Base-by-base conservation (phyloP, 2,113 vertebrate species). In the Chascanopsetta lugubris region DNA sequence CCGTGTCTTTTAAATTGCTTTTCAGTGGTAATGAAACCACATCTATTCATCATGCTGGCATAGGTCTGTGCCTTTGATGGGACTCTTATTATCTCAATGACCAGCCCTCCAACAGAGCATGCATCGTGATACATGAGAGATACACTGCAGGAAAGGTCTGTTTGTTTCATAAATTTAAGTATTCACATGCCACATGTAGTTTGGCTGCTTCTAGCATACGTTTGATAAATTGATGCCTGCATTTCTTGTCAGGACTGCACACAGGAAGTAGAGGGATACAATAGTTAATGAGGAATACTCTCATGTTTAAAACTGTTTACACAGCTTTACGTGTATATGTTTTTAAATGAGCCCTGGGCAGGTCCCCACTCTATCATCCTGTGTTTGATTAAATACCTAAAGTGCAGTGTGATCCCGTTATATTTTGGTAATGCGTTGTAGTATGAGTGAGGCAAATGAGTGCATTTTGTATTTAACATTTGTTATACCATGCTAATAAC, bases 1-100 rank as follows among this genome's bases (percentile, higher is more conserved):
- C 53, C 48, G 89, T 89, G 75, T 89, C 83, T 87, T 89, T 62
- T 84, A 90, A 91, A 91, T 88, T 3, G 86, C 69, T 73, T 86
- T 85, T 85, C 89, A 89, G 90, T 88, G 85, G 78, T 79, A 87
- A 86, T 85, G 69, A 87, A 85, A 64, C 72, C 65, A 21, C 64
- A 61, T 82, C 58, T 85, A 89, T 90, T 81, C 76, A 89, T 91
- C 87, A 90, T 79, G 46, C 46, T 26, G 63, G 59, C 66, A 80
- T 66, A 69, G 74, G 56, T 85, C 62, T 43, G 74, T 60, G 47
- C 59, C 64, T 83, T 70, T 84, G 71, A 89, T 81, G 62, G 77
- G 70, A 66, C 79, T 85, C 79, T 73, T 85, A 84, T 81, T 86
- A 79, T 82, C 77, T 59, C 70, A 87, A 65, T 77, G 82, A 80